Conservation (phyloP, 2,113 vertebrate species). For the Trogon melanurus region DNA sequence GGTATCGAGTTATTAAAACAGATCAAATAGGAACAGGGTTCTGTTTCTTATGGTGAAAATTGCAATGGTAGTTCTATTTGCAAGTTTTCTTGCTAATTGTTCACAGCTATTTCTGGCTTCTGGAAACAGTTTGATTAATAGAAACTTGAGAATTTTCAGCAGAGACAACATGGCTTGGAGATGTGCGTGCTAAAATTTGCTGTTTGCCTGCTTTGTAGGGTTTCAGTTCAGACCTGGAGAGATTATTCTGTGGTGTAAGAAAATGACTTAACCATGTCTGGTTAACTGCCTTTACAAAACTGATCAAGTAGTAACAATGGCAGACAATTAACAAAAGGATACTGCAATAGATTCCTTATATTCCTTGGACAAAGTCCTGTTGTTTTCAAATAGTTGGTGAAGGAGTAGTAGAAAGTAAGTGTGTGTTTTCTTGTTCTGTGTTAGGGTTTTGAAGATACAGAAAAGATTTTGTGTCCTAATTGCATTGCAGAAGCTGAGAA, state of each 20-base stretch:
- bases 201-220: neutral
- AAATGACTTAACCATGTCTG: neutral
- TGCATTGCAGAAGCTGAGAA: neutral
- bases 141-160: neutral
- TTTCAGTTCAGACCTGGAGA: neutral
- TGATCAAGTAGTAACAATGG: neutral
- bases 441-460: neutral
- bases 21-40: neutral
- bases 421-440: neutral
- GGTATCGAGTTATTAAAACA: neutral
- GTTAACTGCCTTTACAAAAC: neutral
- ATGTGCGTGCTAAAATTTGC: fast-evolving
- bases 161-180: neutral
- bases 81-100: neutral
- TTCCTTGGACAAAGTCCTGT: neutral
- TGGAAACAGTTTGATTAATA: neutral
- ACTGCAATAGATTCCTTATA: neutral
- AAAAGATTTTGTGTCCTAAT: neutral
- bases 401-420: neutral
- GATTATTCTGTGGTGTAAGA: neutral
- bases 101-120: neutral
- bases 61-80: neutral
- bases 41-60: neutral
- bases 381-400: neutral
- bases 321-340: neutral